Percentiles rank a stretch among this genome's conserved stretches.
Conservation (phyloP, 1,140 invertebrate species). For the Cydia amplana region DNA sequence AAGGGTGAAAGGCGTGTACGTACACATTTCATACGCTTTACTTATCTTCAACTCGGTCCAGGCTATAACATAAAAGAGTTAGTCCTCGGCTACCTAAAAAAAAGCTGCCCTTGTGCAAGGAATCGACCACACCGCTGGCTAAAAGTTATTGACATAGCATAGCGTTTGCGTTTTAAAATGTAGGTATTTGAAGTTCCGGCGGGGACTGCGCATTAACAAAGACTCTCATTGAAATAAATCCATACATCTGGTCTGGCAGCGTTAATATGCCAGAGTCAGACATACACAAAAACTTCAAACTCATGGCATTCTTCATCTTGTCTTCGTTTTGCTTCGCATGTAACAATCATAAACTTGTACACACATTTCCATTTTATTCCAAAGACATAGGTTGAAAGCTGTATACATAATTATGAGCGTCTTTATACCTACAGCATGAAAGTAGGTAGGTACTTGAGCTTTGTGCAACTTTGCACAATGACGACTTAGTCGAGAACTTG, state of each 20-base stretch:
- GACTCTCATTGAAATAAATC: neutral
- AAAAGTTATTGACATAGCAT: no score
- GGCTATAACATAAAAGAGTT: no score
- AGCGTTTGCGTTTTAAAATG: no score
- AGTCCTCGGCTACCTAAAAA: no score
- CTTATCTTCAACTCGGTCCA: no score
- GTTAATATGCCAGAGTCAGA: neutral
- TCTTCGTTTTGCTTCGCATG: neutral
- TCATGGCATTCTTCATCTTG: neutral
- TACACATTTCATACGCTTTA: no score
- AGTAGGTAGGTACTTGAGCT: neutral
- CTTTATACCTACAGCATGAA: neutral
- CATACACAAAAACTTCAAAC: no score
- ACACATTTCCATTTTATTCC: constrained; percentile 1
- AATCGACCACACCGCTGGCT: no score
- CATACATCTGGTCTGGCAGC: neutral
- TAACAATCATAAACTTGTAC: neutral
- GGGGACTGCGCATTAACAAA: neutral
- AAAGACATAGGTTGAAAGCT: neutral
- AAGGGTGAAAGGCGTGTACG: no score
- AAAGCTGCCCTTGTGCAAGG: no score
- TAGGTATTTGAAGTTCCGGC: no score
- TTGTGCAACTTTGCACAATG: constrained; percentile 3
- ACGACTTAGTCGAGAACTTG: neutral
- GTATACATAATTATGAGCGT: neutral